Evolutionary conservation across 2,797 vertebrate genomes (phyloP), one percentile per base, ranked within the genome.

Genomic region (Chelmon rostratus): DNA sequence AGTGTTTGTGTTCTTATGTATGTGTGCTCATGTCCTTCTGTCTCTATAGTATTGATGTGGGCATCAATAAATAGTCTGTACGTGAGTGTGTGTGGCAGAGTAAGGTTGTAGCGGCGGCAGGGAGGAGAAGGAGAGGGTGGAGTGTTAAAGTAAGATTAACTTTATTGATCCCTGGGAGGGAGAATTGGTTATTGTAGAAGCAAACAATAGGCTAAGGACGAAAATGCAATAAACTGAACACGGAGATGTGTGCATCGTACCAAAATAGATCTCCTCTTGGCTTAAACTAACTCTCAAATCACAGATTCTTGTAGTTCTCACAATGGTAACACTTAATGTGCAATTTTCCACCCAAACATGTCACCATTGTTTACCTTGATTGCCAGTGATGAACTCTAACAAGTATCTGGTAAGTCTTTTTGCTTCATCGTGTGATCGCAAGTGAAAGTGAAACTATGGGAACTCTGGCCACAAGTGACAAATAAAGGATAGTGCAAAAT

Each of bases 101-200:
- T 37, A 6, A 47, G 44, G 16, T 44, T 42, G 44, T 50, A 57
- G 54, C 53, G 57, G 59, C 9, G 11, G 31, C 25, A 68, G 66
- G 47, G 63, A 78, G 61, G 63, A 56, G 58, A 54, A 40, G 21
- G 53, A 80, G 57, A 57, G 37, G 77, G 63, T 16, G 76, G 44
- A 81, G 79, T 68, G 78, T 78, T 88, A 71, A 88, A 82, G 62
- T 78, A 68, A 86, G 88, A 86, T 92, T 83, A 89, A 88, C 78
- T 88, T 89, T 78, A 92, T 86, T 87, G 86, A 91, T 87, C 71
- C 65, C 59, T 37, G 33, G 53, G 73, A 85, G 75, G 73, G 68
- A 73, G 56, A 63, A 86, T 35, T 67, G 71, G 86, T 82, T 86
- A 84, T 58, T 81, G 73, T 77, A 56, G 79, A 25, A 64, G 52